A percentile compares a stretch with the other conserved stretches of the same genome.
phyloP scores from a whole-genome alignment of 2,113 vertebrate species.

The Speoplatyrhinus poulsoni region DNA sequence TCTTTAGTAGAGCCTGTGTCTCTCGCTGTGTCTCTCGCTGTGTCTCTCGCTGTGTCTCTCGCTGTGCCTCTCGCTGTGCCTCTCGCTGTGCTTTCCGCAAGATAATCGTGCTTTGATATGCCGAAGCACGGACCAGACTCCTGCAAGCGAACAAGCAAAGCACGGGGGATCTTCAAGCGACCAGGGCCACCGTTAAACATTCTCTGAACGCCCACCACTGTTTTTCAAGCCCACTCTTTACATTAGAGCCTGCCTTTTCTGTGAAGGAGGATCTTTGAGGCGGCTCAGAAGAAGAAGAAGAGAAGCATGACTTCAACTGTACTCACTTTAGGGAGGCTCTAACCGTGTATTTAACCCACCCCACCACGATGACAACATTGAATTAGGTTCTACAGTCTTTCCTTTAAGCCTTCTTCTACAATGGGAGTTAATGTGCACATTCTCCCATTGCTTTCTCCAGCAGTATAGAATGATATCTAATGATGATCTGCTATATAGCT shows the following conservation, averaged over 20 bases:
- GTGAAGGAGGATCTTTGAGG: slow-evolving; percentile 49
- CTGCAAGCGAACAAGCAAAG: slow-evolving; percentile 4
- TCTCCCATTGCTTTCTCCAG: too few relatives aligned
- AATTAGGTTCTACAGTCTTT: slow-evolving; percentile 5
- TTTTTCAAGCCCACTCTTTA: slow-evolving; percentile 50
- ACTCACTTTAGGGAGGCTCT: slow-evolving; percentile 35
- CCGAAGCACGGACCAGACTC: slow-evolving; percentile 11
- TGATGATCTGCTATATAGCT: not conserved
- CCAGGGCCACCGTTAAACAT: slow-evolving; percentile 47
- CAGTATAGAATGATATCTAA: too few relatives aligned
- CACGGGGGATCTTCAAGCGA: slow-evolving; percentile 38
- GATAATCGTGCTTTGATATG: slow-evolving; percentile 66
- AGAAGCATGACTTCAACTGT: slow-evolving; percentile 10
- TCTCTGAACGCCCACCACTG: slow-evolving; percentile 50
- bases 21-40: slow-evolving; percentile 12
- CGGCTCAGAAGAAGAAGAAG: slow-evolving; percentile 7
- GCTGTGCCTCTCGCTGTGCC: not conserved
- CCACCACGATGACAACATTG: slow-evolving; percentile 37
- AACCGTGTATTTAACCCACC: slow-evolving; percentile 39
- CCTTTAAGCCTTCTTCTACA: too few relatives aligned
- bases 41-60: slow-evolving; percentile 9
- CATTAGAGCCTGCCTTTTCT: slow-evolving; percentile 46
- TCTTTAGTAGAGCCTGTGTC: too few relatives aligned
- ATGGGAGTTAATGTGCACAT: too few relatives aligned
- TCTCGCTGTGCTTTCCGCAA: slow-evolving; percentile 25